Percentiles rank a stretch among this genome's conserved stretches.
Conservation (phyloP, 2,888 invertebrate genomes). For the Abrostola tripartita region DNA sequence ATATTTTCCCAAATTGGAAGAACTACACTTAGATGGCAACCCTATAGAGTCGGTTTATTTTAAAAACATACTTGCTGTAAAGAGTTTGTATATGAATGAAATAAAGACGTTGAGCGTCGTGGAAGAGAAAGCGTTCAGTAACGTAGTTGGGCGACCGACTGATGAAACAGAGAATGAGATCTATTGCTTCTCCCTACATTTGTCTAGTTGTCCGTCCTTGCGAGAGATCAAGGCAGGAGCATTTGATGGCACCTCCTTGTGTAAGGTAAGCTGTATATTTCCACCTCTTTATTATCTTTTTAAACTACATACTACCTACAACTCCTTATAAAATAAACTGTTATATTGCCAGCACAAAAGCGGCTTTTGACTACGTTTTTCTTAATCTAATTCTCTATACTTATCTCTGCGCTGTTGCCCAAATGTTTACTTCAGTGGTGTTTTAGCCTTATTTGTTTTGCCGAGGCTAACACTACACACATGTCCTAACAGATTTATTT, state of each 20-base stretch:
- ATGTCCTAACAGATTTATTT: neutral
- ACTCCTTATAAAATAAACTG: neutral
- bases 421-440: too few species aligned
- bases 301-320: too few species aligned
- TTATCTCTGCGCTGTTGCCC: too few species aligned
- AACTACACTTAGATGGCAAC: constrained; percentile 86
- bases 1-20: constrained; percentile 83
- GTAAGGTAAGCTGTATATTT: constrained; percentile 85
- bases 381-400: too few species aligned
- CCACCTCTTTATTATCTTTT: too few species aligned
- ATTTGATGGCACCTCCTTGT: constrained; percentile 84
- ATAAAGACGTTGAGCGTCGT: constrained; percentile 71
- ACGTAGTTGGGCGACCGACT: constrained; percentile 74
- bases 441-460: too few species aligned
- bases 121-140: constrained; percentile 83
- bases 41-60: constrained; percentile 83
- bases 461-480: too few species aligned
- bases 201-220: constrained; percentile 82
- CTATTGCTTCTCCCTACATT: constrained; percentile 83
- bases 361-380: too few species aligned
- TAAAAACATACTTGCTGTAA: constrained; percentile 79
- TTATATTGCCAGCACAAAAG: too few species aligned
- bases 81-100: constrained; percentile 80
- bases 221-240: constrained; percentile 78
- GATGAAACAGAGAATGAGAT: constrained; percentile 64